Evolutionary conservation across 1,140 invertebrate species (phyloP).

Genomic region (roundworm (Caenorhabditis elegans)): DNA sequence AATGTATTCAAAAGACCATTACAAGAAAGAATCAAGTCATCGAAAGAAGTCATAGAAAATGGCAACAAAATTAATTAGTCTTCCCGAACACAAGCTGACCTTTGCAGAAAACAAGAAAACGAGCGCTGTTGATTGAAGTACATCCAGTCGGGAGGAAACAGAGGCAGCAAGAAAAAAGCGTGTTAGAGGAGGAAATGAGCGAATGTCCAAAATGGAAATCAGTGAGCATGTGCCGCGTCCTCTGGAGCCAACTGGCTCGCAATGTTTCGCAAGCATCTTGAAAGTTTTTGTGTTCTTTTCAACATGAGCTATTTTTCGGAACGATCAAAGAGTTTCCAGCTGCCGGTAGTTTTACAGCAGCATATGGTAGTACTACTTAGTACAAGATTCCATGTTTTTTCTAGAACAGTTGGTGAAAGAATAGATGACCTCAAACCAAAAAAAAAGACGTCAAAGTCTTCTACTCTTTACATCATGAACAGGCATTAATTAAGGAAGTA

Average conservation of each 20-base stretch:
- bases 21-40: neutral
- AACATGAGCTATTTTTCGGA: neutral
- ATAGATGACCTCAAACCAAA: too few relatives aligned
- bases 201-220: slow-evolving; percentile 25
- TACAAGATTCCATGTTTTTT: too few relatives aligned
- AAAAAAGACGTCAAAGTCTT: too few relatives aligned
- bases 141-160: neutral
- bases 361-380: too few relatives aligned
- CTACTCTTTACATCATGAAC: too few relatives aligned
- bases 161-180: neutral
- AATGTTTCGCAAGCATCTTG: slow-evolving; percentile 10
- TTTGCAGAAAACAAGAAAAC: neutral
- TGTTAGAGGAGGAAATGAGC: slow-evolving; percentile 22
- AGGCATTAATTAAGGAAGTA: too few relatives aligned
- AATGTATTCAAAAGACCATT: neutral
- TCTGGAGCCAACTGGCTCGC: slow-evolving; percentile 7
- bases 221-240: neutral
- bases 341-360: neutral
- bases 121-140: slow-evolving; percentile 1
- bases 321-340: neutral
- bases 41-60: neutral
- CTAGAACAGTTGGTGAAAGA: too few relatives aligned
- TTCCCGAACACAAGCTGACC: neutral
- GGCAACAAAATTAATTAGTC: slow-evolving; percentile 23
- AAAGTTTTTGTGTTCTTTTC: slow-evolving; percentile 2